These are phyloP conservation scores for Siphonodentalium dalli DNA, from an alignment of 2,888 invertebrate genomes.

Conservation along the genomic window DNA sequence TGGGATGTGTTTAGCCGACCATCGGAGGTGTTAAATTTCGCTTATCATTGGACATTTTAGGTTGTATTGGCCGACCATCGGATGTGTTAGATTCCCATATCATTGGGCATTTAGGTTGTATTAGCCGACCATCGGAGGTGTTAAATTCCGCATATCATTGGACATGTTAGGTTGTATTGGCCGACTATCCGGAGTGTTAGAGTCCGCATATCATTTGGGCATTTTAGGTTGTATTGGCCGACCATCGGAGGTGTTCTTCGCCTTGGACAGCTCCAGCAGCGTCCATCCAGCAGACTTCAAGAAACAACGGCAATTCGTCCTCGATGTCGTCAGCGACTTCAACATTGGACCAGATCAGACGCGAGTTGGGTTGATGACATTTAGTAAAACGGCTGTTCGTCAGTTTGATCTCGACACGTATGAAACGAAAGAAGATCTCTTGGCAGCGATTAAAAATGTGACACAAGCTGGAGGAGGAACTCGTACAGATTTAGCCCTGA, in stretches of 20 bases:
- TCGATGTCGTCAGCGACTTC: constrained; percentile 31
- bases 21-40: too few species aligned
- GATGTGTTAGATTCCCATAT: too few species aligned
- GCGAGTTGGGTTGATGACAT: constrained; percentile 34
- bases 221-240: too few species aligned
- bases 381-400: constrained; percentile 25
- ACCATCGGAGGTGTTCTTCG: constrained; percentile 36
- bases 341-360: constrained; percentile 29
- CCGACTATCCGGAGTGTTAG: too few species aligned
- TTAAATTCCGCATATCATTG: too few species aligned
- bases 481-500: constrained; percentile 34
- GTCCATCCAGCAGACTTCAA: constrained; percentile 34
- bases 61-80: too few species aligned
- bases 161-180: too few species aligned
- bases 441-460: constrained; percentile 33
- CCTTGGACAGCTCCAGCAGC: constrained; percentile 37
- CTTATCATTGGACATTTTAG: too few species aligned
- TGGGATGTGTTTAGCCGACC: too few species aligned
- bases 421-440: constrained; percentile 20
- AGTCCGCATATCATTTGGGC: too few species aligned
- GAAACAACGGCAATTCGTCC: constrained; percentile 33
- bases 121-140: too few species aligned
- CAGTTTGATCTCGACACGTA: constrained; percentile 35
- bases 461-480: constrained; percentile 34
- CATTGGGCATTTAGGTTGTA: too few species aligned